These are phyloP conservation scores for Calliphora vomitoria DNA, from an alignment of 2,888 invertebrate species.

Conservation along the genomic window DNA sequence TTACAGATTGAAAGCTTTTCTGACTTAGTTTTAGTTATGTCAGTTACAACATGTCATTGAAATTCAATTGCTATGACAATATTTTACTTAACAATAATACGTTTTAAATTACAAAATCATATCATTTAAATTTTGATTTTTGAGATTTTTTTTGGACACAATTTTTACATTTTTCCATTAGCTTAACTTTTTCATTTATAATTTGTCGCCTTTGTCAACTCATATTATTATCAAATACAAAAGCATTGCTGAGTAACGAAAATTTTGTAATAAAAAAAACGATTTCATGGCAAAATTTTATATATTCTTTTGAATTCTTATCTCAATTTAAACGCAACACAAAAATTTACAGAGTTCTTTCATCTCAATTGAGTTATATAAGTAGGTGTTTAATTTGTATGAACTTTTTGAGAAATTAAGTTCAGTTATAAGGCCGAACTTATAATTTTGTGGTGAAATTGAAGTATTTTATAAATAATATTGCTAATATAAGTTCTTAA, in stretches of 20 bases:
- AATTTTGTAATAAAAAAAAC: background rate
- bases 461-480: no score
- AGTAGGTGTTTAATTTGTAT: no score
- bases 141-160: background rate
- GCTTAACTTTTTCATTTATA: background rate
- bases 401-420: no score
- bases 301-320: no score
- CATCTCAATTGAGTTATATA: no score
- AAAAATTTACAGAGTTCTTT: no score
- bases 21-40: background rate
- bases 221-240: background rate
- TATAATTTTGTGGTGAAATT: no score
- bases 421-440: no score
- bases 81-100: background rate
- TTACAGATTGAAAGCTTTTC: background rate
- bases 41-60: background rate
- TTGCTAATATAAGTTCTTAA: no score
- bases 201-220: background rate
- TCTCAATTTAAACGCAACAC: no score
- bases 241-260: background rate
- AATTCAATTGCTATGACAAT: background rate
- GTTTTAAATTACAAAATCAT: background rate
- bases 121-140: background rate
- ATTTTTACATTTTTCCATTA: background rate
- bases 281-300: no score